These are phyloP conservation scores for Oncorhynchus clarkii DNA, from an alignment of 2,113 vertebrate species.

Conservation along the genomic window DNA sequence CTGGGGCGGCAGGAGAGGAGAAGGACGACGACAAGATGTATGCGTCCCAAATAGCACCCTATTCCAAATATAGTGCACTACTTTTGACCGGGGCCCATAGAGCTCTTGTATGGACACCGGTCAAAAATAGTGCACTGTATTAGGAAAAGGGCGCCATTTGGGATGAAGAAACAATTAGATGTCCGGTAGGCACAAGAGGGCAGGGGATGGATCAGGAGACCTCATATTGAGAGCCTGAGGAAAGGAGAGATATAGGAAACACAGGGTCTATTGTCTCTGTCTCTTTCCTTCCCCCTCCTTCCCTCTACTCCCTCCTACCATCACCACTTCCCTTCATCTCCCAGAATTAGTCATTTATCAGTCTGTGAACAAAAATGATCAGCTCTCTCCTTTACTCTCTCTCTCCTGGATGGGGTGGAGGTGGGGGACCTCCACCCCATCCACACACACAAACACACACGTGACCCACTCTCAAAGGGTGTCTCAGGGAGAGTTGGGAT, in stretches of 20 bases:
- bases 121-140: no score
- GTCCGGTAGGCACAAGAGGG: not conserved
- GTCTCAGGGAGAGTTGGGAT: not conserved
- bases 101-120: no score
- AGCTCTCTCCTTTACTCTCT: constrained; percentile 4
- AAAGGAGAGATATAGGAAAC: not conserved
- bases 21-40: not conserved
- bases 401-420: no score
- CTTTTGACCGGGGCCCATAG: no score
- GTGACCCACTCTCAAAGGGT: not conserved
- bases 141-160: no score
- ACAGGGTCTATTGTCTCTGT: constrained; percentile 9
- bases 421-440: constrained; percentile 7
- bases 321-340: constrained; percentile 37
- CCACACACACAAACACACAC: not conserved
- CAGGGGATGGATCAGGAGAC: not conserved
- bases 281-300: constrained; percentile 4
- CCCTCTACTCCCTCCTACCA: not conserved
- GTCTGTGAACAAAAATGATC: constrained; percentile 34
- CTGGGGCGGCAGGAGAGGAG: not conserved
- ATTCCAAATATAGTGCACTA: no score
- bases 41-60: no score
- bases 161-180: not conserved
- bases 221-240: not conserved
- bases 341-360: constrained; percentile 43